Base-by-base conservation (phyloP, 2,888 invertebrate genomes). In the Melieria crassipennis region DNA sequence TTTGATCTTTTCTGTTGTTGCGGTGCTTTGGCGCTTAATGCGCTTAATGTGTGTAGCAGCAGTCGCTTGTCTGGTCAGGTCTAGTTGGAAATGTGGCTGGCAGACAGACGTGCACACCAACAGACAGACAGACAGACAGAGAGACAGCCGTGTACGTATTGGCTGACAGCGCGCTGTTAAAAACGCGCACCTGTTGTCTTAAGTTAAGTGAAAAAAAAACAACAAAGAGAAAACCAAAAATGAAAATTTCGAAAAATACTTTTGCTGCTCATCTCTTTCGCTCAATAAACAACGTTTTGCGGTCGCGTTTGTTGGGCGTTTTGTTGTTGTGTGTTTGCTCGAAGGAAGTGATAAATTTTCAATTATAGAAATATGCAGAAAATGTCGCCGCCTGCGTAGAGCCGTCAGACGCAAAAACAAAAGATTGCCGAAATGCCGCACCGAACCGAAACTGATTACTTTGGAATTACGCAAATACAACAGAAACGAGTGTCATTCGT, bases 291-390 rank as follows among this genome's bases (percentile, higher is more conserved):
- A 60, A 30, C 16, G 58, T 58, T 67, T 50, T 67, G 60, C 60
- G 66, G 60, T 52, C 7, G 50, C 7, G 43, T 60, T 60, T 1
- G 16, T 16, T 16, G 16, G 16, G 16, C 16, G 16, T 16, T 16
- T 16, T 65, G n/a, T 50, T 13, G 4, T 48, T 48, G 47, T 56
- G 11, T 61, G 10, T 57, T 62, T 13, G 47, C 7, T 50, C 63
- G 58, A 50, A 60, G 55, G 52, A 62, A 72, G 47, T 64, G 16
- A 72, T 72, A 69, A 72, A 72, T 72, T 65, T 47, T 69, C 65
- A 65, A 65, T 69, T 65, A 72, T 61, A 69, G 45, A 72, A 72
- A 64, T 69, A 72, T 69, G 69, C 69, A 42, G 69, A 72, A 61
- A 72, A 69, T 69, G 50, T 60, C 50, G 45, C 52, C 45, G 45